Evolutionary conservation across 64 coral and sea anemone genomes (phyloP).

Genomic region (Catalaphyllia jardinei): DNA sequence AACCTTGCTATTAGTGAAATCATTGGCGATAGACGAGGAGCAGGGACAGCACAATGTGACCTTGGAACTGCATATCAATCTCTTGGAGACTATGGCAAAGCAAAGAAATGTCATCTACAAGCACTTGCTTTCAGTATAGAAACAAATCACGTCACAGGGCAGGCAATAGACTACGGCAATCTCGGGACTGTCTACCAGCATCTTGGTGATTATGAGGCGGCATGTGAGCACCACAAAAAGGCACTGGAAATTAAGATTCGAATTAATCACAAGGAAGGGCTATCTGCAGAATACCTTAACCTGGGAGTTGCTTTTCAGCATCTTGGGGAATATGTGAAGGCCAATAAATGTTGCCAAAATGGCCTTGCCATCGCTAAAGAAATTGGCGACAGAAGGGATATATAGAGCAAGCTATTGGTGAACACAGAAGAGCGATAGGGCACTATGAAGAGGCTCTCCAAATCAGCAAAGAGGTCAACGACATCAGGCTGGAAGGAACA

Average conservation of each 20-base stretch:
- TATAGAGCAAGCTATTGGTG: background rate
- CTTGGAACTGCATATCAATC: background rate
- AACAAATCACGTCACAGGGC: background rate
- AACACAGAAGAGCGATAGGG: background rate
- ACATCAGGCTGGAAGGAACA: background rate
- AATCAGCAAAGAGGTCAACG: background rate
- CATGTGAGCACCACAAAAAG: background rate
- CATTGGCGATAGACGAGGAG: conserved; percentile 1
- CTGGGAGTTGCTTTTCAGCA: background rate
- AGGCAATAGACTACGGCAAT: background rate
- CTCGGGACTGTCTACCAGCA: background rate
- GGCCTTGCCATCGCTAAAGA: background rate
- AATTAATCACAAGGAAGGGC: background rate
- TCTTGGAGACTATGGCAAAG: background rate
- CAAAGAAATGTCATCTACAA: background rate
- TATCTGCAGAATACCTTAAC: background rate
- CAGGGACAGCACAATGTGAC: background rate
- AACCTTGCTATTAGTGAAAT: background rate
- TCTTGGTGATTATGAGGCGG: background rate
- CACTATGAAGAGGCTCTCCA: background rate
- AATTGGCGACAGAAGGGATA: background rate
- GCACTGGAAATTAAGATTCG: background rate
- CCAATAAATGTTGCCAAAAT: background rate
- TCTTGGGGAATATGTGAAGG: background rate
- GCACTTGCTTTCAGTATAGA: background rate